Percentiles rank a stretch among this genome's conserved stretches.
These are phyloP conservation scores for Pinctada fucata DNA, from an alignment of 2,888 invertebrate genomes.

Conservation along the genomic window DNA sequence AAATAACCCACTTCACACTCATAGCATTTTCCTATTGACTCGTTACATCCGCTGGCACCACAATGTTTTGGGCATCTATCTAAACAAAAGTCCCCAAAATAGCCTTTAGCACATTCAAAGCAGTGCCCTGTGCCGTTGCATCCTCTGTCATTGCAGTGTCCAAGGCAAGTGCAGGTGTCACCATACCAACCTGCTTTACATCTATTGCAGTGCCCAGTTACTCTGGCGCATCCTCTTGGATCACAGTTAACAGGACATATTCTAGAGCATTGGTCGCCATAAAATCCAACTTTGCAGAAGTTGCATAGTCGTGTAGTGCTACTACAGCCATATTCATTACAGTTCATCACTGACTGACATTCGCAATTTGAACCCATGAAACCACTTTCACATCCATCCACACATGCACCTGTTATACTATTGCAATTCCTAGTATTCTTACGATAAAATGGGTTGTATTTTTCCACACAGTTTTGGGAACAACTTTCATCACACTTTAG, in stretches of 20 bases:
- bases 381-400: slow-evolving; percentile 40
- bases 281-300: slow-evolving; percentile 46
- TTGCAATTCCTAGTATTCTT: slow-evolving; percentile 32
- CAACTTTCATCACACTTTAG: slow-evolving; percentile 36
- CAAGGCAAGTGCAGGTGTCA: slow-evolving; percentile 26
- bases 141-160: background rate
- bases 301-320: slow-evolving; percentile 44
- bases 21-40: background rate
- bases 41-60: background rate
- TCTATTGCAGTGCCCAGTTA: slow-evolving; percentile 37
- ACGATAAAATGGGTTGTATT: slow-evolving; percentile 1
- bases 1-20: slow-evolving; percentile 6
- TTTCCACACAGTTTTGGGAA: slow-evolving; percentile 37
- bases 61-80: slow-evolving; percentile 9
- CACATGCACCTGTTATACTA: slow-evolving; percentile 28
- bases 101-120: slow-evolving; percentile 6
- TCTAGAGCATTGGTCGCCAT: slow-evolving; percentile 45
- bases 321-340: slow-evolving; percentile 45
- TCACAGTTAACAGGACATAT: slow-evolving; percentile 48
- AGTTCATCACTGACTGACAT: slow-evolving; percentile 38
- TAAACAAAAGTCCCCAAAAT: background rate
- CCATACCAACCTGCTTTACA: slow-evolving; percentile 45
- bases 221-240: slow-evolving; percentile 35
- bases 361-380: slow-evolving; percentile 48
- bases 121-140: slow-evolving; percentile 6